Evolutionary conservation across 2,888 invertebrate genomes (phyloP), one percentile per base, ranked within the genome.

Genomic region (Eristalinus aeneus): DNA sequence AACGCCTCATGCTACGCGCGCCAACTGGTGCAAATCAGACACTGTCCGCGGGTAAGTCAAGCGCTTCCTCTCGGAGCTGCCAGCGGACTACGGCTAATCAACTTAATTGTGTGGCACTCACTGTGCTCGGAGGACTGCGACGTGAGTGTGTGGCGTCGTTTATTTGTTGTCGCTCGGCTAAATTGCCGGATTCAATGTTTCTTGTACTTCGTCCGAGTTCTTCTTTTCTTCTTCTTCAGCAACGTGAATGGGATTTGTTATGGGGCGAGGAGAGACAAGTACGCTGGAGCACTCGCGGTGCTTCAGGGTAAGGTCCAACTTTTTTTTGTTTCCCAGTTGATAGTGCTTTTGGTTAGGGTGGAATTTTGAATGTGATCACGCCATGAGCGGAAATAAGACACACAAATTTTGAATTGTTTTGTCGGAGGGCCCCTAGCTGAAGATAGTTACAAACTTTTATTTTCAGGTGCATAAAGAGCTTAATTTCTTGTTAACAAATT

Each of bases 11-110:
- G 69, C 54, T 81, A 71, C 76, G 71, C 74, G 74, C 74, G 36
- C 61, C 86, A 86, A 86, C 86, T 86, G 82, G 69, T 77, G 77
- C 77, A 78, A 86, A 86, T 81, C 72, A 76, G 69, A 74, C 54
- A 78, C 82, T 78, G 69, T 22, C 71, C 77, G 22, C 65, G 81
- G 76, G 77, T 65, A 27, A 36, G 63, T 61, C 39, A 74, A 82
- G 67, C 46, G 72, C 53, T 86, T 82, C 86, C 86, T 86, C 86
- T 69, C 65, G 39, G 61, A 82, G 63, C 68, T 76, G 8, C 39
- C 54, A 56, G 80, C 53, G 63, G 67, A 60, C 58, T 27, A 53
- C 69, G 60, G 82, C 65, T 86, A 86, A 86, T 86, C 82, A 86
- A 77, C 64, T 76, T 81, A 85, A 85, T 85, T 85, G 85, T 76